Base-by-base conservation (phyloP, 2,888 invertebrate species). In the Dastarcus helophoroides region DNA sequence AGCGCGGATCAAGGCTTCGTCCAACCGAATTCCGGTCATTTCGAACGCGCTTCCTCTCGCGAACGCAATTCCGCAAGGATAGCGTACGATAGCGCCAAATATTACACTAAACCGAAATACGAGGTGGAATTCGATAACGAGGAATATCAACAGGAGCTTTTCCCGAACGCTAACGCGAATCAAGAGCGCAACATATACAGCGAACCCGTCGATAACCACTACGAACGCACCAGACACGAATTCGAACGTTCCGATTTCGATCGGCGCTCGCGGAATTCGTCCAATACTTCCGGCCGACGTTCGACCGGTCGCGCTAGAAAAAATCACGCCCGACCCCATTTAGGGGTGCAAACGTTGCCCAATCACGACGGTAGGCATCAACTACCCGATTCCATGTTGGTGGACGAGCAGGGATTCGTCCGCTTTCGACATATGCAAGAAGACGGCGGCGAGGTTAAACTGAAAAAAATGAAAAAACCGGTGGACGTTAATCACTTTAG, bases 351-450 rank as follows among this genome's bases (percentile, higher is more conserved):
- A 63, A 75, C 64, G 47, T 64, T 54, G 63, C 73, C 60, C 3
- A 51, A 67, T 44, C 71, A 71, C 48, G 71, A 67, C 47, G 58
- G 64, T 3, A 58, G 63, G 47, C 66, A 72, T 50, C 67, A 70
- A 40, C 67, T 71, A 26, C 67, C 70, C 45, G 57, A 66, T 34
- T 75, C 85, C 43, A 86, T 89, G 84, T 64, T 89, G 39, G 85
- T 88, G n/a, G 82, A 85, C 37, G 89, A 90, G 53, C 83, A 88
- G 52, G 88, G 89, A 3, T 86, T 89, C 59, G 79, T 89, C 8
- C 68, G 90, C 43, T 88, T 89, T 63, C 71, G 85, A 38, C 77
- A 80, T 9, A 64, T 84, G 44, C 48, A 48, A 25, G 51, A 51
- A 26, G 47, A 51, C 26, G 24, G 33, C 9, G 46, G 47, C 14